phyloP scores from a whole-genome alignment of 2,888 invertebrate species.

The Drosophila affinis region DNA sequence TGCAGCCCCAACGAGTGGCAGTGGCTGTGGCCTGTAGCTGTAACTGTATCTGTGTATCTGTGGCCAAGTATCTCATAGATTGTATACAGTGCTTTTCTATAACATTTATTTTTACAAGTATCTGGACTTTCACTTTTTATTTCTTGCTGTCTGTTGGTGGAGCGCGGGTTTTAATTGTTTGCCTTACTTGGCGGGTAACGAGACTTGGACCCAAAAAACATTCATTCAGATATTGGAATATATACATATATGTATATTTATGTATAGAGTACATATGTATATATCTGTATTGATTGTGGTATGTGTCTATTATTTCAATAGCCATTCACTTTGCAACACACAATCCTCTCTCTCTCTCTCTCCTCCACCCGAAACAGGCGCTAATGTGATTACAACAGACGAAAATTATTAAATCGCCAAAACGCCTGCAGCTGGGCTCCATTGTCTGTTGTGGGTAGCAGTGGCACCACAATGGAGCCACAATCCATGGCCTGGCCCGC shows the following conservation, averaged over 20 bases:
- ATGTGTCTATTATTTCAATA: slow-evolving; percentile 20
- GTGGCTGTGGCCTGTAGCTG: slow-evolving; percentile 20
- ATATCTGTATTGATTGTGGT: slow-evolving; percentile 1
- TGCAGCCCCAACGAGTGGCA: slow-evolving; percentile 42
- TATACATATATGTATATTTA: not conserved
- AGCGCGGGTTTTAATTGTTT: slow-evolving; percentile 43
- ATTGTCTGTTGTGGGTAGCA: slow-evolving; percentile 40
- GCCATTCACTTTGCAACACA: slow-evolving; percentile 28
- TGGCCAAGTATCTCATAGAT: slow-evolving; percentile 28
- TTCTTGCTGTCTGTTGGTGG: slow-evolving; percentile 30
- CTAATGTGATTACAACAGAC: slow-evolving; percentile 42
- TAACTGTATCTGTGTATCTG: slow-evolving; percentile 35
- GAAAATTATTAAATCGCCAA: slow-evolving; percentile 35
- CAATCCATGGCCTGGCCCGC: slow-evolving; percentile 43
- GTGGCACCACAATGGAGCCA: slow-evolving; percentile 9
- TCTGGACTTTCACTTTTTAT: slow-evolving; percentile 67
- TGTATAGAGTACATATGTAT: not conserved
- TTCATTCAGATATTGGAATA: slow-evolving; percentile 9
- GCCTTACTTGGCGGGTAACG: slow-evolving; percentile 42
- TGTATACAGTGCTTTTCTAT: slow-evolving; percentile 52
- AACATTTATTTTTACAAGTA: slow-evolving; percentile 54
- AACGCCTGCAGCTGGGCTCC: slow-evolving; percentile 52
- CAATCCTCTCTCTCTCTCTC: not conserved
- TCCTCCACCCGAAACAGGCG: slow-evolving; percentile 4
- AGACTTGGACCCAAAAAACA: slow-evolving; percentile 24